These are phyloP conservation scores for Bos indicus DNA, from an alignment of 2,113 vertebrate species.

Conservation along the genomic window DNA sequence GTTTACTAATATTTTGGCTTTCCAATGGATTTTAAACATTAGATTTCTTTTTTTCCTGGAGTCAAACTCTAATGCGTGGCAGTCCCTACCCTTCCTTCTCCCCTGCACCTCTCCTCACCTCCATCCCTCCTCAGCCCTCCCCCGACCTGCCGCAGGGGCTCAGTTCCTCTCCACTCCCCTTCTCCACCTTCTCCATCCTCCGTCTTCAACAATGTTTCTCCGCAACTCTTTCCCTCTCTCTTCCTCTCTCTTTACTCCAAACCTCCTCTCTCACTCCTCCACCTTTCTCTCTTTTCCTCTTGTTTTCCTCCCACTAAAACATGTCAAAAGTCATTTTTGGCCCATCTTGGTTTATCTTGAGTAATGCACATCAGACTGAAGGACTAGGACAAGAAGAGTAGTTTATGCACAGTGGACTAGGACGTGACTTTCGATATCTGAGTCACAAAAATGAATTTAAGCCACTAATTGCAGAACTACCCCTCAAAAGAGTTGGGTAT, in stretches of 20 bases:
- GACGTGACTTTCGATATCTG: neutral
- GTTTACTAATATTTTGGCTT: neutral
- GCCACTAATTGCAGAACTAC: neutral
- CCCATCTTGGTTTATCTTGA: neutral
- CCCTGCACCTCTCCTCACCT: neutral
- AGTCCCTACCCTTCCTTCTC: neutral
- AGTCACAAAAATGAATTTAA: neutral
- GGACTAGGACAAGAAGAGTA: neutral
- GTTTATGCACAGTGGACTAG: neutral
- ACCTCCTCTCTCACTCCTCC: neutral
- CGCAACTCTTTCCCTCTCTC: neutral
- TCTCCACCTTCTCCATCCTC: too few relatives aligned
- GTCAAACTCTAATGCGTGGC: neutral
- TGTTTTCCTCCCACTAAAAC: neutral
- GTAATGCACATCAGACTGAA: neutral
- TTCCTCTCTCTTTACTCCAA: neutral
- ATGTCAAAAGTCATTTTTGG: neutral
- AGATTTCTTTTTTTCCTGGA: neutral
- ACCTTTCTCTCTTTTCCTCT: neutral
- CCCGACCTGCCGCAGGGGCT: rapidly evolving
- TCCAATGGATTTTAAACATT: neutral
- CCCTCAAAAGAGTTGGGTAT: neutral
- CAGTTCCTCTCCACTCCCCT: neutral
- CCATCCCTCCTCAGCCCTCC: neutral
- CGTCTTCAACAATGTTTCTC: neutral